phyloP scores from a whole-genome alignment of 1,140 invertebrate species.

The Thrips palmi region DNA sequence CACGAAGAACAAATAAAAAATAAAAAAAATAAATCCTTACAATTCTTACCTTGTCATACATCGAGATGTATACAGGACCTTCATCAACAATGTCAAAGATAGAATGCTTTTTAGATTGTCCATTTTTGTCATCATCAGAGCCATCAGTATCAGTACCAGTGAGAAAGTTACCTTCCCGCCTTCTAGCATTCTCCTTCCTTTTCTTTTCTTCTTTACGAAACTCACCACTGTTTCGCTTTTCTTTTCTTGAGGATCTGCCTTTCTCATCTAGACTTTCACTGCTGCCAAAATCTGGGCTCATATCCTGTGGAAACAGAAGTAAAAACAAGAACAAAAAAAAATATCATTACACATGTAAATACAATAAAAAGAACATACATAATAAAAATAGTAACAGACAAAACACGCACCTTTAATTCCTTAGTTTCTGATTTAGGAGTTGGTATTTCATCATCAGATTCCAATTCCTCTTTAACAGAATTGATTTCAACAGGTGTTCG shows the following conservation, averaged over 20 bases:
- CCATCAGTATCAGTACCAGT: slow-evolving; percentile 20
- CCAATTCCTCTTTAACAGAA: no score
- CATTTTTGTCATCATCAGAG: slow-evolving; percentile 48
- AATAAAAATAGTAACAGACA: no score
- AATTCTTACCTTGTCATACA: slow-evolving; percentile 99
- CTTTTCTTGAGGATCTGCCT: slow-evolving; percentile 9
- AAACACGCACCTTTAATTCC: no score
- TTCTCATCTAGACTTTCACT: slow-evolving; percentile 6
- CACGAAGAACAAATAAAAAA: no score
- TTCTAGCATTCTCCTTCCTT: slow-evolving; percentile 17
- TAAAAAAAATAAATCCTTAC: no score
- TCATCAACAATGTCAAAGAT: slow-evolving; percentile 82
- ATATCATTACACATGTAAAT: no score
- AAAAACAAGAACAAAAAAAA: no score
- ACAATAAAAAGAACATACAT: no score
- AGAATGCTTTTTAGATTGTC: slow-evolving; percentile 51
- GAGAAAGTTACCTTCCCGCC: slow-evolving; percentile 15
- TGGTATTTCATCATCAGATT: no score
- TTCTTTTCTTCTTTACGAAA: slow-evolving; percentile 16
- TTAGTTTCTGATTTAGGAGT: no score
- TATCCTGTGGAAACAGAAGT: no score
- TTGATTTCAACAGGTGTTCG: no score
- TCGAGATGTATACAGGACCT: slow-evolving; percentile 81
- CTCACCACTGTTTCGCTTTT: slow-evolving; percentile 15
- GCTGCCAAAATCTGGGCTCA: slow-evolving; percentile 11